Evolutionary conservation across 1,140 invertebrate genomes (phyloP).

Genomic region (Pentalonia nigronervosa): DNA sequence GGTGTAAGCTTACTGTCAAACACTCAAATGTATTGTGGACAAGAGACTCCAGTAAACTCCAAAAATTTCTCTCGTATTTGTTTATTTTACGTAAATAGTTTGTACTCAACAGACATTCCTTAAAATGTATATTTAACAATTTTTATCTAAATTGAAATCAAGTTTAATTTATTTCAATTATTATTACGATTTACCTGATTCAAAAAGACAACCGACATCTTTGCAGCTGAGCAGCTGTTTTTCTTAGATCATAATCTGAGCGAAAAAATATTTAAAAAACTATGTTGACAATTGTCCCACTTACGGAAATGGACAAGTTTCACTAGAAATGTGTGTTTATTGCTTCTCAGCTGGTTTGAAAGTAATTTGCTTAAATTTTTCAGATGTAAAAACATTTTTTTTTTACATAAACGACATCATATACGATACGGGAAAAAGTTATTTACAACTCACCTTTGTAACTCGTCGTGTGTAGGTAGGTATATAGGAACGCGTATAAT

Average conservation of each 20-base stretch:
- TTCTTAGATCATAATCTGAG: background rate
- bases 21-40: background rate
- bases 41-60: background rate
- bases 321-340: background rate
- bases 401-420: background rate
- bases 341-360: background rate
- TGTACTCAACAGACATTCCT: background rate
- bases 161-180: background rate
- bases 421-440: background rate
- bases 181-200: background rate
- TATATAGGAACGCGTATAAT: background rate
- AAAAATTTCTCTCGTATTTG: background rate
- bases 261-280: background rate
- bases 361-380: conserved; percentile 26
- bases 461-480: background rate
- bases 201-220: background rate
- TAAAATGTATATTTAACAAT: background rate
- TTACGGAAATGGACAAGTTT: background rate
- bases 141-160: background rate
- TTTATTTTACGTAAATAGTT: background rate
- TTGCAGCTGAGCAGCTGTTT: background rate
- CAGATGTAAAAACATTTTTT: conserved; percentile 8
- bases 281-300: background rate
- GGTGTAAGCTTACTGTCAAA: background rate
- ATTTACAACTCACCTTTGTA: conserved; percentile 38